Base-by-base conservation (phyloP, 2,797 vertebrate genomes). In the Eremophila alpestris region DNA sequence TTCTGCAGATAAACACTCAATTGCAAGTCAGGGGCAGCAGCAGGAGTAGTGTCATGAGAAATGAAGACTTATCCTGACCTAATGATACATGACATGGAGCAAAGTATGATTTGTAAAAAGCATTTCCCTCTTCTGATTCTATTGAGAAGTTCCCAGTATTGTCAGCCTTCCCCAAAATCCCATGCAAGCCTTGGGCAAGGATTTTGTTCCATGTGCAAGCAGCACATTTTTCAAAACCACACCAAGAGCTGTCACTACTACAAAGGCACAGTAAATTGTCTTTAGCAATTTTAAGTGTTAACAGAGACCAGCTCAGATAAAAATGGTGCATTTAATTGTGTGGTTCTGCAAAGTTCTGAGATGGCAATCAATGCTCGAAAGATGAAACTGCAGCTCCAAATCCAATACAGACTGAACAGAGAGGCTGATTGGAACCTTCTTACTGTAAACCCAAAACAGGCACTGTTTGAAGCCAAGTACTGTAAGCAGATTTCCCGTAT, bases 401-500 rank as follows among this genome's bases (percentile, higher is more conserved):
- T 83, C 82, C 56, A 78, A 45, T 10, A 51, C 52, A 68, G 75
- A 48, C 69, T 49, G 78, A 90, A 92, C 90, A 68, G 34, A 89
- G 62, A 83, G 29, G 69, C 71, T 94, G 94, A 95, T 88, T 83
- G 92, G 81, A 97, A 94, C 64, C 79, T 93, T 48, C 93, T 73
- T 87, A 85, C 78, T 83, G 88, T 79, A 78, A 93, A 93, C 84
- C 86, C 76, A 91, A 94, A 96, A 73, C 89, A 91, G 91, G 86
- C 78, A 81, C 55, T 63, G 70, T 69, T 83, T 90, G 95, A 93
- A 96, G 91, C 76, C 81, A 79, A 93, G 95, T 71, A 87, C 85
- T 81, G 40, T 75, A 94, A 96, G 95, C 89, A 96, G 78, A 95
- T 95, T 96, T 96, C 92, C 70, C 41, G 6, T 96, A 96, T 89